Evolutionary conservation across 1,140 invertebrate genomes (phyloP), one percentile per base, ranked within the genome.

Genomic region (Rhynchophorus ferrugineus): DNA sequence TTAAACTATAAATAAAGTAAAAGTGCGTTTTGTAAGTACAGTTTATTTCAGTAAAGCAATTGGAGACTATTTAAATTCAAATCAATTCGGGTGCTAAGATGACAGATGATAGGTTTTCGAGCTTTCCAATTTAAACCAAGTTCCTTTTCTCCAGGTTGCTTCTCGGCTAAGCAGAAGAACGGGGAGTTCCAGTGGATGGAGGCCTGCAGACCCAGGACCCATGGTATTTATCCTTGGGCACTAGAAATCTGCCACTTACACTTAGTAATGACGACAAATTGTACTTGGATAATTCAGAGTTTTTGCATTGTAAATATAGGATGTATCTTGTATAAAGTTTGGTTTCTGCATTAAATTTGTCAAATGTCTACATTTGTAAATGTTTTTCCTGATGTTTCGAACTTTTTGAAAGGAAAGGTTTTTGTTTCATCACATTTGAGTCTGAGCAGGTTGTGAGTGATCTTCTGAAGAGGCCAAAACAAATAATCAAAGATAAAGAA

Each of bases 371-470:
- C 19, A 55, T 53, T 29, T 11, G 11, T 11, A 6, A 6, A 29
- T 5, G 11, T 11, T 29, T 11, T 29, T 29, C 11, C 24, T 29
- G 24, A 29, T 29, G 24, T 29, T 29, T 29, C n/a, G n/a, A n/a
- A n/a, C n/a, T n/a, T n/a, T n/a, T n/a, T n/a, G n/a, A 95, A 69
- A 82, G 92, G 58, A 91, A 95, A 75, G 89, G 87, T 48, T 95
- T 95, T 74, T 94, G 91, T 68, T 95, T 95, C 66, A 91, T 95
- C 64, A 94, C 91, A 56, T 95, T 94, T 69, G 90, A 94, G 67
- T 89, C 89, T 35, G 91, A 93, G 71, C 86, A 91, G 71, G 86
- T 94, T 39, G 90, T 93, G 5, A 90, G 90, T 65, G 87, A 92
- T 65, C 75, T 94, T 20, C 73, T 95, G 43, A 94, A 93, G 66